Conservation (phyloP, 2,888 invertebrate genomes). For the Drosophila leonis region DNA sequence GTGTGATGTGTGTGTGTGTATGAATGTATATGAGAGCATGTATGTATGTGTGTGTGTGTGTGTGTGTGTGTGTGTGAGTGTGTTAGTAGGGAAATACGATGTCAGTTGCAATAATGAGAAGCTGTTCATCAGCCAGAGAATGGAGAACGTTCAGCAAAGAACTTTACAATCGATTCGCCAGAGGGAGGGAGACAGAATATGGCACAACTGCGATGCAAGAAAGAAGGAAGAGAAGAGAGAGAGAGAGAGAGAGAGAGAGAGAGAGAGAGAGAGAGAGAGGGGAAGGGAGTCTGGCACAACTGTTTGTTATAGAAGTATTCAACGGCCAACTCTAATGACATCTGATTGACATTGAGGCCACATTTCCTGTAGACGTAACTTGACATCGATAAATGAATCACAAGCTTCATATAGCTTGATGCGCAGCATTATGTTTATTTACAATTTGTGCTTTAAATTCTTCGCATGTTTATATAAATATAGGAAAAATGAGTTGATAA, state of each 20-base stretch:
- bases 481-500: not conserved
- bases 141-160: slow-evolving; percentile 25
- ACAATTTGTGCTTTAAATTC: not conserved
- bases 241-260: not conserved
- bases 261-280: not conserved
- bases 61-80: slow-evolving; percentile 3
- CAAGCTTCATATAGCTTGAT: not conserved
- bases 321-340: slow-evolving; percentile 59
- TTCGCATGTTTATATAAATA: not conserved
- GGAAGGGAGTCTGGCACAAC: slow-evolving; percentile 19
- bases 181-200: not conserved
- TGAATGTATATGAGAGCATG: not conserved
- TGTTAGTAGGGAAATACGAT: slow-evolving; percentile 40
- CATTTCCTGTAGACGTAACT: slow-evolving; percentile 48
- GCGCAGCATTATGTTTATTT: slow-evolving; percentile 8
- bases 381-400: slow-evolving; percentile 11
- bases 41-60: slow-evolving; percentile 1
- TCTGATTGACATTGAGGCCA: slow-evolving; percentile 72
- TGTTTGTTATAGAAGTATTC: slow-evolving; percentile 37
- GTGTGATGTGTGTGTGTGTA: slow-evolving; percentile 4
- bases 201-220: slow-evolving; percentile 24
- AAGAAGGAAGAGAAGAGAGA: not conserved
- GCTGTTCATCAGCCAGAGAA: slow-evolving; percentile 51
- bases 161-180: slow-evolving; percentile 29
- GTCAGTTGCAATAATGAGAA: slow-evolving; percentile 63